Evolutionary conservation across 1,140 invertebrate genomes (phyloP).

Genomic region (Drosophila arizonae): DNA sequence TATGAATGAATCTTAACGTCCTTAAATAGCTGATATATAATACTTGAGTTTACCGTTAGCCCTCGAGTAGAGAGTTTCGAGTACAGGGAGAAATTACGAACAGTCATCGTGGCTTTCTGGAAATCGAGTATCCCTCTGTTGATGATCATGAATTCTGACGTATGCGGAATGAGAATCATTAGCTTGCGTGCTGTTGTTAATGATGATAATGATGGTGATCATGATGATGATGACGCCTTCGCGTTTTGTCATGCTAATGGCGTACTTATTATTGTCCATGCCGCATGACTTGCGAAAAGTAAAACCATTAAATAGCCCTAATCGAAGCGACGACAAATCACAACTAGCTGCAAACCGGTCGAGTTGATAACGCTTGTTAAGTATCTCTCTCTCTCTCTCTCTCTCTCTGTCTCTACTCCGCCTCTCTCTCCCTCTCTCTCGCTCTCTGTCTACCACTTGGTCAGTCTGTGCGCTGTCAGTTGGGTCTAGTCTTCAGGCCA

Average conservation of each 20-base stretch:
- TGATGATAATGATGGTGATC: background rate
- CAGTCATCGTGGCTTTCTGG: background rate
- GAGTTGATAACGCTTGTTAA: slow-evolving; percentile 8
- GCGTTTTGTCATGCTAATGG: slow-evolving; percentile 31
- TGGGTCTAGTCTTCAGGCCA: background rate
- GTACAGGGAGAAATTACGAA: background rate
- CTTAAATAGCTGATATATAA: too few species aligned
- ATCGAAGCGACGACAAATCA: slow-evolving; percentile 34
- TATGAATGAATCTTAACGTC: background rate
- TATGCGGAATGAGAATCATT: too few species aligned
- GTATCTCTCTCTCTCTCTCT: background rate
- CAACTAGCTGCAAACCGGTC: slow-evolving; percentile 41
- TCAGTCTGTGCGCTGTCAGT: background rate
- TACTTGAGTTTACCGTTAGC: too few species aligned
- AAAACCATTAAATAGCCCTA: slow-evolving; percentile 3
- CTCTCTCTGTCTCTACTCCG: background rate
- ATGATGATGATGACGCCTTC: slow-evolving; percentile 8
- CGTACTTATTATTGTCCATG: slow-evolving; percentile 40
- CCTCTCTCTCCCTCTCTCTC: background rate
- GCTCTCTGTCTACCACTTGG: background rate
- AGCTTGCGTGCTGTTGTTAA: background rate
- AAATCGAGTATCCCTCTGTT: too few species aligned
- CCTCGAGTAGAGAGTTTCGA: background rate
- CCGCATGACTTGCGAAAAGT: slow-evolving; percentile 60
- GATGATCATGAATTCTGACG: too few species aligned